Percentiles rank a stretch among this genome's conserved stretches.
Conservation (phyloP, 2,797 vertebrate genomes). For the Anguilla marmorata region DNA sequence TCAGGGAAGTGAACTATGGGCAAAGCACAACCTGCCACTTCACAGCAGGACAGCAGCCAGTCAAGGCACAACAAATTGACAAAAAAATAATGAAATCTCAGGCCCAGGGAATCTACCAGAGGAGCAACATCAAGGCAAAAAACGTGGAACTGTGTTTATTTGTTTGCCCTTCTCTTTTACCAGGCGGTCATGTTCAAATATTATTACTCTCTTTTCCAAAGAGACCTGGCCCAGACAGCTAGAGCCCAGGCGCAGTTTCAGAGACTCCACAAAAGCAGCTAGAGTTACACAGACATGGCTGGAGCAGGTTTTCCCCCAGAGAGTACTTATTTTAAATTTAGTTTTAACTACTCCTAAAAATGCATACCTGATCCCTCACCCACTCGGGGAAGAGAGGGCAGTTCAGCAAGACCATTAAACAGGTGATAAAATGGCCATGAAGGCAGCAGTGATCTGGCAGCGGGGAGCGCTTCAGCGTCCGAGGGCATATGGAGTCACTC, state of each 20-base stretch:
- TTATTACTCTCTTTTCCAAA: not conserved
- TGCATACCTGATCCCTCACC: not conserved
- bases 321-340: not conserved
- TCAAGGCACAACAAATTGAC: not conserved
- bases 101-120: not conserved
- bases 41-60: not conserved
- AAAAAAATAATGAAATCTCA: not conserved
- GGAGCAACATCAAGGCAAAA: not conserved
- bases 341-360: too few relatives aligned
- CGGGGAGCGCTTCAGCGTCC: not conserved
- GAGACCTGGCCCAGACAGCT: not conserved
- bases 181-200: not conserved
- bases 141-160: not conserved
- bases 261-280: not conserved
- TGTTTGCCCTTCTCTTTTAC: not conserved
- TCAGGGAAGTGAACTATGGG: not conserved
- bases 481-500: slow-evolving; percentile 28
- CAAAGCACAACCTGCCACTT: not conserved
- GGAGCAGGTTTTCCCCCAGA: not conserved
- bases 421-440: not conserved
- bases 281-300: not conserved
- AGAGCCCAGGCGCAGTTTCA: not conserved
- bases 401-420: not conserved
- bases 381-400: not conserved
- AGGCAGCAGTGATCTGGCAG: not conserved